These are phyloP conservation scores for Musca domestica DNA, from an alignment of 1,140 invertebrate species.

Conservation along the genomic window DNA sequence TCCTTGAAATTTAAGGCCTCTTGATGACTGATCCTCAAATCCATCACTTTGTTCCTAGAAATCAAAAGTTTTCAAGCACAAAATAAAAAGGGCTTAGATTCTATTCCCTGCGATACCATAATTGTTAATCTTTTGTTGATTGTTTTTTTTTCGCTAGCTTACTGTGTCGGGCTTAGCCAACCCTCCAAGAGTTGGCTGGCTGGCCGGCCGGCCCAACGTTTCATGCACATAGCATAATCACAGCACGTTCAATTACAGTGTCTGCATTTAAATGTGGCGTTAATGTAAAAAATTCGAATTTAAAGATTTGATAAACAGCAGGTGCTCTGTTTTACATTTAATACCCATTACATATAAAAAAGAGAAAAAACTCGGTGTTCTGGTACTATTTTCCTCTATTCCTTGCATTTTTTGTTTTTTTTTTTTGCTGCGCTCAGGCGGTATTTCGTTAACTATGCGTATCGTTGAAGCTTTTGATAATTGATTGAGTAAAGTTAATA, in stretches of 20 bases:
- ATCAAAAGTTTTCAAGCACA: too few relatives aligned
- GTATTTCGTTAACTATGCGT: not conserved
- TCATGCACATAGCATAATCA: not conserved
- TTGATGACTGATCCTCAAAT: too few relatives aligned
- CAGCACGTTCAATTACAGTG: constrained; percentile 47
- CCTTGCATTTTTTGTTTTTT: not conserved
- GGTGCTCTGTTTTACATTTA: constrained; percentile 17
- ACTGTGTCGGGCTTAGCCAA: too few relatives aligned
- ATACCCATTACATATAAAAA: not conserved
- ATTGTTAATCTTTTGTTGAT: too few relatives aligned
- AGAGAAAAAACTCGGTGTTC: too few relatives aligned
- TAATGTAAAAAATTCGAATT: not conserved
- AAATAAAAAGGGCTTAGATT: too few relatives aligned
- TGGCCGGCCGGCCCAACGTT: too few relatives aligned
- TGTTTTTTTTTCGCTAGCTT: too few relatives aligned
- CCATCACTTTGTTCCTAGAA: too few relatives aligned
- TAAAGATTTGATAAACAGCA: constrained; percentile 21
- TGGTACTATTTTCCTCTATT: not conserved
- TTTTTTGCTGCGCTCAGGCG: not conserved
- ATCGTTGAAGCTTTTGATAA: constrained; percentile 4
- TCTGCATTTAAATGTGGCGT: constrained; percentile 48
- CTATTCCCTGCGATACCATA: too few relatives aligned
- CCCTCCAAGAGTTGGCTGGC: too few relatives aligned
- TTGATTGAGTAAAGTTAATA: constrained; percentile 22
- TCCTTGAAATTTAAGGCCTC: too few relatives aligned